Conservation (phyloP, 2,888 invertebrate species). For the Quadroppia sp. region DNA sequence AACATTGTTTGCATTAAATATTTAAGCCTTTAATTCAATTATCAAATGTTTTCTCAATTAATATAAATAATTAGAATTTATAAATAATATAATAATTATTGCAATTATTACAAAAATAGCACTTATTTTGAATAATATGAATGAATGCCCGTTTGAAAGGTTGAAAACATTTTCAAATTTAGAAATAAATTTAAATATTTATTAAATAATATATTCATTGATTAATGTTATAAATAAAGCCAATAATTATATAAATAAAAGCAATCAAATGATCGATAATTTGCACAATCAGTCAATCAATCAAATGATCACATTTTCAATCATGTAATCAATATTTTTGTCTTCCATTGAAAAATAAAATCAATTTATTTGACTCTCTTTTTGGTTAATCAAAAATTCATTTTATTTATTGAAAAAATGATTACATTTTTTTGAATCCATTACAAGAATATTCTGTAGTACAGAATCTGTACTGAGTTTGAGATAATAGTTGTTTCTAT, state of each 20-base stretch:
- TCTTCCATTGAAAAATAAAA: neutral
- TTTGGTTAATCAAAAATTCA: too few relatives aligned
- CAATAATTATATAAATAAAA: neutral
- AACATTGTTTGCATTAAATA: constrained; percentile 9
- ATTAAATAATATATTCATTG: neutral
- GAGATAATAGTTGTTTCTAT: too few relatives aligned
- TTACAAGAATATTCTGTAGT: too few relatives aligned
- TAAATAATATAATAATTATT: neutral
- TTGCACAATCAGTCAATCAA: neutral
- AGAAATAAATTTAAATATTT: neutral
- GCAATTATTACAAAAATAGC: neutral
- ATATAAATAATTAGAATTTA: too few relatives aligned
- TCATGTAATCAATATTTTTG: neutral
- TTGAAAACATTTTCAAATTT: neutral
- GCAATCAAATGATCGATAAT: neutral
- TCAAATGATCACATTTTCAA: neutral
- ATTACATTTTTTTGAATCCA: too few relatives aligned
- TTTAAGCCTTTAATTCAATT: constrained; percentile 15
- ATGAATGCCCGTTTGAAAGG: too few relatives aligned
- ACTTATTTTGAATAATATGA: neutral
- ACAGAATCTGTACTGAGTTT: too few relatives aligned
- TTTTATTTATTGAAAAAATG: too few relatives aligned
- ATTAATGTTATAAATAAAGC: neutral
- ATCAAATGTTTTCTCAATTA: neutral
- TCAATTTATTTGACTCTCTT: neutral